Percentiles rank a stretch among this genome's conserved stretches.
Evolutionary conservation across 2,888 invertebrate species (phyloP).

Genomic region (Rhodophaea formosa): DNA sequence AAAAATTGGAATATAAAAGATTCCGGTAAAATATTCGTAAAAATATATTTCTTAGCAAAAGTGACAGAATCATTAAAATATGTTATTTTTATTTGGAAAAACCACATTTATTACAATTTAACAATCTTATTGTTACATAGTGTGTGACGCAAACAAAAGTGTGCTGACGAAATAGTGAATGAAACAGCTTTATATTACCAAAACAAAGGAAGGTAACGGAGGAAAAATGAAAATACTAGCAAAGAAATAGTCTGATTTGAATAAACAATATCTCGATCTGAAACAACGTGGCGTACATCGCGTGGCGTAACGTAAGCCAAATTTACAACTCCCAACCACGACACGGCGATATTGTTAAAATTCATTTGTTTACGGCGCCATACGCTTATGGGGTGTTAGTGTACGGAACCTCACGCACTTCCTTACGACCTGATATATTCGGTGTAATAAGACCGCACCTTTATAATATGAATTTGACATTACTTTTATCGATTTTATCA

Average conservation of each 20-base stretch:
- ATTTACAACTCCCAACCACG: constrained; percentile 63
- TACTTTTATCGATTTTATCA: not conserved
- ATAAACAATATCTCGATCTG: constrained; percentile 15
- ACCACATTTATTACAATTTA: no score
- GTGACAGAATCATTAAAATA: no score
- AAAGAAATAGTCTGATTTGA: constrained; percentile 3
- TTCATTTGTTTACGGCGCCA: constrained; percentile 32
- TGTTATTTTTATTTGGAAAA: no score
- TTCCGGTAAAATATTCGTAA: no score
- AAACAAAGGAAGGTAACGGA: not conserved
- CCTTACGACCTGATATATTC: constrained; percentile 37
- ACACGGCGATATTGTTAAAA: constrained; percentile 33
- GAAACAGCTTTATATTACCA: not conserved
- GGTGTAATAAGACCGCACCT: constrained; percentile 26
- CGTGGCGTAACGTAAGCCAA: constrained; percentile 42
- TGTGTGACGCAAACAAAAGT: no score
- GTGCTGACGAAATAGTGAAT: not conserved
- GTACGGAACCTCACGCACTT: constrained; percentile 35
- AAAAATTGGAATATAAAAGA: no score
- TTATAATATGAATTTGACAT: not conserved
- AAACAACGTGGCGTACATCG: constrained; percentile 19
- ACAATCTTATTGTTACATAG: no score
- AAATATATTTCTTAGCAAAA: no score
- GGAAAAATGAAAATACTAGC: constrained; percentile 2
- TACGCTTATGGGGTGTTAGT: constrained; percentile 44